Percentiles rank a stretch among this genome's conserved stretches.
These are phyloP conservation scores for Zoroaster sp. DNA, from an alignment of 53 echinoderm and acorn worm species.

Conservation along the genomic window DNA sequence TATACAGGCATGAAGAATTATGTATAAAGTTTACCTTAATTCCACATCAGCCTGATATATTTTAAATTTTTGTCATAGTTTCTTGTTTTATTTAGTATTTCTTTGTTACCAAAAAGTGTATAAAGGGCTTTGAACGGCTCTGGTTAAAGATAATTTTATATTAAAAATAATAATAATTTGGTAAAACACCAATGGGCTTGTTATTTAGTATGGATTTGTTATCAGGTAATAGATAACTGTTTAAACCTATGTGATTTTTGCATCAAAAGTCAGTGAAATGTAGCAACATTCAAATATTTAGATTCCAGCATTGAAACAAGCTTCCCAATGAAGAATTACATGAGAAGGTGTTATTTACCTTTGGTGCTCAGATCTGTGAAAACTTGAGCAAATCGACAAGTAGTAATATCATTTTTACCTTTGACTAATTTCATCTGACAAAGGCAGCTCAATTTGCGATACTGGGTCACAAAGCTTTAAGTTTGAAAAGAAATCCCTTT, in stretches of 20 bases:
- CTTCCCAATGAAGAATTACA: too few species aligned
- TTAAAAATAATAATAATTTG: neutral
- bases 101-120: neutral
- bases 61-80: neutral
- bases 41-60: neutral
- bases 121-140: neutral
- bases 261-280: too few species aligned
- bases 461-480: neutral
- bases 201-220: too few species aligned
- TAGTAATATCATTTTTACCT: neutral
- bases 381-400: neutral
- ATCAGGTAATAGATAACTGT: too few species aligned
- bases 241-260: too few species aligned
- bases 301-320: too few species aligned
- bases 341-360: too few species aligned
- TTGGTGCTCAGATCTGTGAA: too few species aligned
- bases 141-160: neutral
- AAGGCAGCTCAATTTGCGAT: neutral
- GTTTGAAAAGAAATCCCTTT: neutral
- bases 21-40: neutral
- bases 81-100: neutral
- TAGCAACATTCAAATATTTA: too few species aligned
- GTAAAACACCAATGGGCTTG: neutral
- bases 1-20: neutral
- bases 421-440: neutral